Evolutionary conservation across 2,797 vertebrate species (phyloP), one percentile per base, ranked within the genome.

Genomic region (Nannoperca australis): DNA sequence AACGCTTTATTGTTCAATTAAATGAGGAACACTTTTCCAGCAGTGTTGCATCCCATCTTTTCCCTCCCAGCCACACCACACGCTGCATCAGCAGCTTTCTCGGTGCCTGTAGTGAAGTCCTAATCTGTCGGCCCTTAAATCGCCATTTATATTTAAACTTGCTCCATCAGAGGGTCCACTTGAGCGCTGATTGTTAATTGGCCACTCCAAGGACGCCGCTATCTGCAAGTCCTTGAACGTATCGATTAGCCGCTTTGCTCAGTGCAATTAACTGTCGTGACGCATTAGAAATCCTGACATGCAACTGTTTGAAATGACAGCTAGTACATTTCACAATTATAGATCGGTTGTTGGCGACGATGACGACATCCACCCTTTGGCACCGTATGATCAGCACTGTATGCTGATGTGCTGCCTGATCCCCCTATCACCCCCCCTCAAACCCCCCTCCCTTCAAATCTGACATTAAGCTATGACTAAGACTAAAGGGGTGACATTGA

Each of bases 171-270:
- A 85, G 83, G 36, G 76, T 81, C 82, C 81, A 59, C 75, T 78
- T 36, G 59, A 73, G 82, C 18, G 44, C 79, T 18, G 77, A 79
- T 88, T 89, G 83, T 84, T 92, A 92, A 92, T 93, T 90, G 85
- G 71, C 60, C 45, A 22, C 84, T 86, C 88, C 88, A 94, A 94
- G 91, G 93, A 87, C 90, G 27, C 32, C 5, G 24, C 77, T 74
- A 80, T 85, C 82, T 70, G 49, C 64, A 4, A 91, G 91, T 85
- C 93, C 91, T 93, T 91, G 90, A 86, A 81, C 65, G 78, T 90
- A 93, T 94, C 54, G 93, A 93, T 94, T 93, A 91, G 82, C 78
- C 81, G 30, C 86, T 89, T 38, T 47, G 47, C 79, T 84, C 83
- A 3, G 70, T 42, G 83, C 79, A 81, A 91, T 91, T 90, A 89